phyloP scores from a whole-genome alignment of 1,140 invertebrate genomes.

The Melitaea cinxia region DNA sequence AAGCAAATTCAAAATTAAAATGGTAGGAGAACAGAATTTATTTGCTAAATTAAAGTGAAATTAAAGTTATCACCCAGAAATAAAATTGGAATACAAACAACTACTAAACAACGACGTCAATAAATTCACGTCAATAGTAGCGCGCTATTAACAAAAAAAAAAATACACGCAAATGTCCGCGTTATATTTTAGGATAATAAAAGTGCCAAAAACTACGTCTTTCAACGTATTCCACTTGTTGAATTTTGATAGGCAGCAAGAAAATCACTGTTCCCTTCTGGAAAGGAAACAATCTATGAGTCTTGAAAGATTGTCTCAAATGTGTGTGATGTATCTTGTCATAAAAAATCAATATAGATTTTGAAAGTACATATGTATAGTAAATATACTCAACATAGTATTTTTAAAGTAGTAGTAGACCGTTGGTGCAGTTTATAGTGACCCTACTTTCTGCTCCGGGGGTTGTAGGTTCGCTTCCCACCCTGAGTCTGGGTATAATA shows the following conservation, averaged over 20 bases:
- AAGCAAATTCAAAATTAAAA: slow-evolving; percentile 27
- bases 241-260: not conserved
- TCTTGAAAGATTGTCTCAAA: too few species aligned
- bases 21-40: slow-evolving; percentile 23
- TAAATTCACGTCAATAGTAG: slow-evolving; percentile 5
- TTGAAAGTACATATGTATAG: too few species aligned
- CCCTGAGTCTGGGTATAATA: too few species aligned
- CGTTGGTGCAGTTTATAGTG: too few species aligned
- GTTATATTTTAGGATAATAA: not conserved
- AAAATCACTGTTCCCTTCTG: too few species aligned
- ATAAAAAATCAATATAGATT: too few species aligned
- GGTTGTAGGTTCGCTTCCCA: too few species aligned
- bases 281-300: too few species aligned
- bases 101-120: not conserved
- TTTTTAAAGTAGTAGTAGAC: too few species aligned
- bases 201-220: not conserved
- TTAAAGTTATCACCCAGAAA: slow-evolving; percentile 14
- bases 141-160: not conserved
- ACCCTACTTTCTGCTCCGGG: too few species aligned
- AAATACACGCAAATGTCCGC: not conserved
- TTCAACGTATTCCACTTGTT: not conserved
- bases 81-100: slow-evolving; percentile 11
- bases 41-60: slow-evolving; percentile 9
- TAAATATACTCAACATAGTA: too few species aligned
- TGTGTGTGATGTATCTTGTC: too few species aligned